These are phyloP conservation scores for Synanthedon formicaeformis DNA, from an alignment of 2,888 invertebrate genomes.

Conservation along the genomic window DNA sequence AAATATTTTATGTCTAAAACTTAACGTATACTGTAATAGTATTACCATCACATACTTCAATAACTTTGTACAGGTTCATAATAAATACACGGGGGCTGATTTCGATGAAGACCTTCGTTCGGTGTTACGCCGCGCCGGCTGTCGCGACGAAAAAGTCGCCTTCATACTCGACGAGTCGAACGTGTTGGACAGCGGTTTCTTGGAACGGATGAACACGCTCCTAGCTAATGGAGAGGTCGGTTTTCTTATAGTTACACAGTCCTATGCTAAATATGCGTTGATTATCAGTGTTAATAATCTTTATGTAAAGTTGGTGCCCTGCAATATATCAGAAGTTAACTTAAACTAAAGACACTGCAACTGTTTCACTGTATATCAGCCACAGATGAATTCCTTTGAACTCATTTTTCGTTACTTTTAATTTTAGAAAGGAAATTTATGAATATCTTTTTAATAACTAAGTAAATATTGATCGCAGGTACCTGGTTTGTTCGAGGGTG, in stretches of 20 bases:
- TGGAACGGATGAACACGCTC: constrained; percentile 99
- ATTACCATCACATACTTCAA: too few species aligned
- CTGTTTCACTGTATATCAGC: too few species aligned
- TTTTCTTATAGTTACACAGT: background rate
- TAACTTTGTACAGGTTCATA: constrained; percentile 86
- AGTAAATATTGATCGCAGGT: constrained; percentile 55
- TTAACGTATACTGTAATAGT: too few species aligned
- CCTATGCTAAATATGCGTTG: too few species aligned
- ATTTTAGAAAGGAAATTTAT: too few species aligned
- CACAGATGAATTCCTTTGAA: too few species aligned
- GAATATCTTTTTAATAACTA: background rate
- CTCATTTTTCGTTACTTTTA: too few species aligned
- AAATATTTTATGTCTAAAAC: too few species aligned
- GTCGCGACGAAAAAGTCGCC: constrained; percentile 97
- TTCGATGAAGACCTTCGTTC: constrained; percentile 98
- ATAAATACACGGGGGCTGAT: constrained; percentile 98
- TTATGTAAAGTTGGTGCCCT: too few species aligned
- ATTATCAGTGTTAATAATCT: too few species aligned
- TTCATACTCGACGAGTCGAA: constrained; percentile 99
- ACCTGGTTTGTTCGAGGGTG: constrained; percentile 93
- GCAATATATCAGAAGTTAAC: too few species aligned
- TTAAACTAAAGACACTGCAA: too few species aligned
- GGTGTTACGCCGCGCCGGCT: constrained; percentile 86
- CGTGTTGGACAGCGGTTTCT: constrained; percentile 97
- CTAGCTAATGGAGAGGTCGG: constrained; percentile 95